Evolutionary conservation across 2,797 vertebrate genomes (phyloP).

Genomic region (Hipposideros larvatus): DNA sequence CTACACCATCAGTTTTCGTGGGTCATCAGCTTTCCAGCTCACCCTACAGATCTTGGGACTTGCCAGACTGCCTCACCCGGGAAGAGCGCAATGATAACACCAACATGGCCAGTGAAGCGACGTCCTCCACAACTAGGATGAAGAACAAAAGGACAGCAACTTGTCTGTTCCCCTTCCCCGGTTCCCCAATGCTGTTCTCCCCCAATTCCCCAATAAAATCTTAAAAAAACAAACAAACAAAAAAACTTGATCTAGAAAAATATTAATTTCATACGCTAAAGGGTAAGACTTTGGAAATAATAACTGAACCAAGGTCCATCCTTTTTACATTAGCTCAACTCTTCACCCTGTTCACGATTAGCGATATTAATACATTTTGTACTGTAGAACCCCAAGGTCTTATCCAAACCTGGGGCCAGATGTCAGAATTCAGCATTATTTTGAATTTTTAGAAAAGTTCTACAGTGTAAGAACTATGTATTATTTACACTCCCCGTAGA

Average conservation of each 20-base stretch:
- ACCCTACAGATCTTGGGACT: not conserved
- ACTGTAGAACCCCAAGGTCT: not conserved
- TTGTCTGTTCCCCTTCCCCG: no score
- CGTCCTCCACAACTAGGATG: no score
- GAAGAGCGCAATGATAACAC: no score
- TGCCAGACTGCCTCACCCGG: not conserved
- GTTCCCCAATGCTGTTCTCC: no score
- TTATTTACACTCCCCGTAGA: not conserved
- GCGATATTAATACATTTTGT: no score
- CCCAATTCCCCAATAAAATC: no score
- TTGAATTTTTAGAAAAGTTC: constrained; percentile 32
- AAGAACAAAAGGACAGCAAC: no score
- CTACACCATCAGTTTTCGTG: not conserved
- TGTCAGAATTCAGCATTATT: constrained; percentile 31
- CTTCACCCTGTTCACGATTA: no score
- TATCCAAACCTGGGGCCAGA: not conserved
- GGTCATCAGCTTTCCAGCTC: not conserved
- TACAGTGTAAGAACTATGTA: not conserved
- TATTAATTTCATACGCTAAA: constrained; percentile 20
- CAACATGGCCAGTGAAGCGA: no score
- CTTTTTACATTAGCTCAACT: not conserved
- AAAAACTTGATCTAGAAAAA: not conserved
- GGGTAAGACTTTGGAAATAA: not conserved
- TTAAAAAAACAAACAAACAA: no score
- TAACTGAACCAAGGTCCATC: not conserved